phyloP scores from a whole-genome alignment of 37 sponge, comb jelly and placozoan genomes.

The Eunapius fragilis region DNA sequence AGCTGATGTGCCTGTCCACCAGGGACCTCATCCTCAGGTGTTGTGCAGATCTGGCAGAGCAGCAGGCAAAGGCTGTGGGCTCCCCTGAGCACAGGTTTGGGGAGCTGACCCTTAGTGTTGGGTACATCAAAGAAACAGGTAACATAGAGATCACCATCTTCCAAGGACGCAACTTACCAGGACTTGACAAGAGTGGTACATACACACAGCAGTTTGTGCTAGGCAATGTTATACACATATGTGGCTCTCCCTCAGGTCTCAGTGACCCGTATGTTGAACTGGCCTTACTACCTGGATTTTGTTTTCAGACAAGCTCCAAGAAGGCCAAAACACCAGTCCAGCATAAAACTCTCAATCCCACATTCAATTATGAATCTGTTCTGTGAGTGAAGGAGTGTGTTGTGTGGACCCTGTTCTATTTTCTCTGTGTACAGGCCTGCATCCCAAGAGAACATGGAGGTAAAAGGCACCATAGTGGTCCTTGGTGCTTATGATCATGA shows the following conservation, averaged over 20 bases:
- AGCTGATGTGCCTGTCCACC: constrained; percentile 16
- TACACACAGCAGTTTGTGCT: neutral
- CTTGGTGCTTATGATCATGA: constrained; percentile 65
- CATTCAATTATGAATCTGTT: constrained; percentile 35
- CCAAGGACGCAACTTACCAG: constrained; percentile 32
- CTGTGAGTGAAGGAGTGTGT: constrained; percentile 41
- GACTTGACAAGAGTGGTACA: constrained; percentile 44
- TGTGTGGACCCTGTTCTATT: neutral
- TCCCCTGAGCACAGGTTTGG: constrained; percentile 10
- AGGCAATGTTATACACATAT: neutral
- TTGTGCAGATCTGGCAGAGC: constrained; percentile 32
- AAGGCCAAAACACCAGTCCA: constrained; percentile 36
- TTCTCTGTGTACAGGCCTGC: neutral
- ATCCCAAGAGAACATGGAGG: constrained; percentile 1
- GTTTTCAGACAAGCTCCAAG: constrained; percentile 3
- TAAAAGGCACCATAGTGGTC: constrained; percentile 42
- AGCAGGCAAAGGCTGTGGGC: neutral
- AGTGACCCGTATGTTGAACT: constrained; percentile 62
- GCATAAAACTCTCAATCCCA: constrained; percentile 52
- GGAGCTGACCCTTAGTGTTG: constrained; percentile 18
- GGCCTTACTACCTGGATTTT: constrained; percentile 14
- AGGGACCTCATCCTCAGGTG: constrained; percentile 27
- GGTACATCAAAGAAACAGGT: constrained; percentile 18
- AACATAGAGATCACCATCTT: constrained; percentile 21
- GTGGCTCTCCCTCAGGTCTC: constrained; percentile 10